Base-by-base conservation (phyloP, 2,888 invertebrate genomes). In the Tubiluchus corallicola region DNA sequence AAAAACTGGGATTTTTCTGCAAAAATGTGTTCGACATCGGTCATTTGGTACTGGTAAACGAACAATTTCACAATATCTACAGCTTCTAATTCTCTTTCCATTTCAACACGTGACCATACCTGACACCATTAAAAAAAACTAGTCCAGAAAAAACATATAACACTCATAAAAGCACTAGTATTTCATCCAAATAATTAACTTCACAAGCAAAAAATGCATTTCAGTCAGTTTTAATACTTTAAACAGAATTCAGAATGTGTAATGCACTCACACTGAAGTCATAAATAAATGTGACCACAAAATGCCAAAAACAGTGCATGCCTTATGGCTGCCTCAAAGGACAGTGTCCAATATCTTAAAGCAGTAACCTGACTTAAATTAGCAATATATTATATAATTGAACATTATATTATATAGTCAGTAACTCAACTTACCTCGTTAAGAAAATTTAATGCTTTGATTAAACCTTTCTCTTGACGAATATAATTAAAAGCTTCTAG, bases 1-100 rank as follows among this genome's bases (percentile, higher is more conserved):
- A 90, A 87, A 59, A 82, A 94, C 55, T 85, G 87, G 0, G 85
- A 84, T 55, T 88, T 83, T 54, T 79, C 78, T 0, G 82, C 81
- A 51, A 90, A 72, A 39, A 90, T 75, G 46, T 83, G 79, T 43
- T 81, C 77, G 4, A 77, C 57, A 51, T 79, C 74, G 1, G 72
- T 72, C 43, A 63, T 63, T 18, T 69, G 68, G 53, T 71, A 72
- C 47, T 72, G 71, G 62, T 70, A 73, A 51, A 72, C 70, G 49
- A 83, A 71, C 55, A 75, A 75, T 45, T 71, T 71, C 54, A 79
- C 76, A 1, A 94, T 74, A 52, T 75, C 71, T 1, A 74, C 74
- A 1, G 80, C 65, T 0, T 71, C 72, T 1, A 85, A 66, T 41
- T 68, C 64, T 50, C 56, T 1, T 9, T 63, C 66, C 17, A 68